Base-by-base conservation (phyloP, 2,113 vertebrate species). In the Xenus cinereus region DNA sequence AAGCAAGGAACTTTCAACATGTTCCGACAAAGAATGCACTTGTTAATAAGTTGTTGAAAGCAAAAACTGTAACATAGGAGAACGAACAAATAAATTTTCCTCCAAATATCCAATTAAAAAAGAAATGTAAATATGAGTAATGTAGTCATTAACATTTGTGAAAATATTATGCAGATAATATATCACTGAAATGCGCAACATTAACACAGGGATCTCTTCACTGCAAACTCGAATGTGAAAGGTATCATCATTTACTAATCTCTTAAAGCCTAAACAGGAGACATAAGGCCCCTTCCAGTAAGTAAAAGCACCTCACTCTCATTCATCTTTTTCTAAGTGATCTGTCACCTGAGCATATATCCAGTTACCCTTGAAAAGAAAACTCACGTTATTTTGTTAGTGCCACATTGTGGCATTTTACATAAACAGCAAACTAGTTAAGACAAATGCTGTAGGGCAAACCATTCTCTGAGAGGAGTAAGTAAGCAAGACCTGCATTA, bases 61-160 rank as follows among this genome's bases (percentile, higher is more conserved):
- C 76, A 43, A 89, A 60, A 95, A 95, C 69, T 79, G 3, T 76
- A 97, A 84, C 60, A 82, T 2, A 59, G 41, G 28, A 88, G n/a
- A 78, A 63, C 86, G 39, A 96, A 84, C 66, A 89, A 96, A 85
- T 92, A 90, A 43, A 87, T 90, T 97, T 82, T 64, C 72, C 93
- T 96, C 82, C n/a, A 75, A 97, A 95, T 48, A 76, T 48, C 86
- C 94, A 97, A 97, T 97, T 97, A 96, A 93, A 95, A 94, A 53
- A 60, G 62, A 95, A 97, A 91, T 62, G 78, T 93, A 98, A 97
- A 97, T 93, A 94, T 93, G 81, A 98, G 59, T 95, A 96, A 98
- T 95, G 63, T 71, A 73, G 43, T 32, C 45, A 72, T 96, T 97
- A 94, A 90, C 84, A 92, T 75, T 73, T 68, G 60, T 81, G 87